Conservation (phyloP, 2,797 vertebrate species). For the Pelobates cultripes region DNA sequence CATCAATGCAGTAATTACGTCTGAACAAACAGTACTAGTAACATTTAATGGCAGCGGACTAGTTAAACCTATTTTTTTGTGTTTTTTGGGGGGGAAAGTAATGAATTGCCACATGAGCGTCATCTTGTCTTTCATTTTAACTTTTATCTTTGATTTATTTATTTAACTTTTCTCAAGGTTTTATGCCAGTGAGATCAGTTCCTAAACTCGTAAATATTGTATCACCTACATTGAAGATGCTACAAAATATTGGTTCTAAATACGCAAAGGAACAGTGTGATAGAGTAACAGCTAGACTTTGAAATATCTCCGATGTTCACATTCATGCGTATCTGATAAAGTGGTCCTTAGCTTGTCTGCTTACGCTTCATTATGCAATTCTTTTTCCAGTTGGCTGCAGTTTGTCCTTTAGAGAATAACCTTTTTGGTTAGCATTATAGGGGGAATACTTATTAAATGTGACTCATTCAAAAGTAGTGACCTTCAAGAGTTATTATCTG, state of each 20-base stretch:
- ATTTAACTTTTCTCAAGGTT: constrained; percentile 8
- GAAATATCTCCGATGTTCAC: not conserved
- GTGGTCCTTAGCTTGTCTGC: not conserved
- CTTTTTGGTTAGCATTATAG: no score
- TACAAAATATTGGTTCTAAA: not conserved
- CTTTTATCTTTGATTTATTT: not conserved
- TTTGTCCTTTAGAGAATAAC: no score
- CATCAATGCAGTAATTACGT: no score
- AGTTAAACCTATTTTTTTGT: not conserved
- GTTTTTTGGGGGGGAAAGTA: not conserved
- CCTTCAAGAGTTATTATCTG: no score
- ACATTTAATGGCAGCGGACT: not conserved
- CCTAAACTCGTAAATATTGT: constrained; percentile 18
- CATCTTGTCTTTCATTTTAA: not conserved
- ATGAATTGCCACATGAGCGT: not conserved
- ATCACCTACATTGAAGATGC: constrained; percentile 15
- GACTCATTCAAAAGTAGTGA: no score
- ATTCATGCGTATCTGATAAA: not conserved
- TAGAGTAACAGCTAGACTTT: not conserved
- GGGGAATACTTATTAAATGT: no score
- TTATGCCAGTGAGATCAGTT: not conserved
- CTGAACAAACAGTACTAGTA: no score
- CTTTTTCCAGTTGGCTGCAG: no score
- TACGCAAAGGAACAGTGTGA: not conserved
- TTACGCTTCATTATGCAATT: no score